Base-by-base conservation (phyloP, 2,797 vertebrate species). In the Choloepus didactylus region DNA sequence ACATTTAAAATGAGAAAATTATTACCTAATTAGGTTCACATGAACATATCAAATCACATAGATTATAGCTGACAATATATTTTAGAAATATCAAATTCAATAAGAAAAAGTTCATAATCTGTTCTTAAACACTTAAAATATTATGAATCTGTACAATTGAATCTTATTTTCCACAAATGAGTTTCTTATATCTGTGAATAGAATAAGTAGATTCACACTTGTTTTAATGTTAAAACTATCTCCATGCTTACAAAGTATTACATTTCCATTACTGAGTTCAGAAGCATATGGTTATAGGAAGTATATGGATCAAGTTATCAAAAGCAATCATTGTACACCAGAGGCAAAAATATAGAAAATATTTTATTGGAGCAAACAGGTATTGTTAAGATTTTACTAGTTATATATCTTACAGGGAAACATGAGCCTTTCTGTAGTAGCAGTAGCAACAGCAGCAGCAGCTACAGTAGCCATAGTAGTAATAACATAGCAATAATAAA, bases 1-100 rank as follows among this genome's bases (percentile, higher is more conserved):
- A 67, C 0, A 38, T 82, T 79, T 73, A 75, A 91, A 80, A 62
- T 59, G 51, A 73, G 25, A n/a, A 60, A 76, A 91, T 79, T 93
- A 93, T 92, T 96, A 95, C 10, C 75, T 97, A 95, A 94, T 84
- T 88, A 87, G n/a, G 83, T n/a, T 79, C 62, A 64, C 62, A 38
- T 93, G 72, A 97, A 93, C 1, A 76, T 59, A 18, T 14, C 60
- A 35, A 79, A 25, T 21, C 11, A 83, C 12, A 29, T 59, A 41
- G 41, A 95, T 92, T 90, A 6, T 27, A 95, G 9, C 12, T 86
- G 81, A 93, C 73, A 96, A 96, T 5, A 60, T 60, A 93, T 97
- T 91, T 82, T 62, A 93, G 14, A 21, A 23, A 80, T 82, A 29
- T 7, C 31, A 93, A 44, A 12, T 27, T 66, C 46, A 62, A 15